Conservation (phyloP, 1,140 invertebrate species). For the Drosophila virilis region DNA sequence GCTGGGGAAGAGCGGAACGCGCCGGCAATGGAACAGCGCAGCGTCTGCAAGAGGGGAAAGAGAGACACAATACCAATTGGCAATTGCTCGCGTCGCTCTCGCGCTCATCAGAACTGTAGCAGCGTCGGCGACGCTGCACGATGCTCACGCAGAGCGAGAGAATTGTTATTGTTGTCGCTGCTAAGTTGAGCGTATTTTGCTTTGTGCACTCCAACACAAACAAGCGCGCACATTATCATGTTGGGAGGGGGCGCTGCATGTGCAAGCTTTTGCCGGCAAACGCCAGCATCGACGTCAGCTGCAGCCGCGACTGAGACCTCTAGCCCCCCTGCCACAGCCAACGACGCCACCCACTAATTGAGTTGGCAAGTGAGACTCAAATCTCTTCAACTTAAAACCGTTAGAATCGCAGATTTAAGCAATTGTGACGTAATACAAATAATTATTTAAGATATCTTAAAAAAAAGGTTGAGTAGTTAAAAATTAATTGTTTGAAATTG, state of each 20-base stretch:
- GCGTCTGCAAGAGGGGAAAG: constrained; percentile 47
- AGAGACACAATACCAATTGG: constrained; percentile 16
- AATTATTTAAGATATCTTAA: neutral
- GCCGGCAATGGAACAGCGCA: constrained; percentile 43
- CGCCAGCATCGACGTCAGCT: constrained; percentile 28
- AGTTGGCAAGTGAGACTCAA: neutral
- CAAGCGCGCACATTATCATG: constrained; percentile 15
- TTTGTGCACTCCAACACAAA: constrained; percentile 39
- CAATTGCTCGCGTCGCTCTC: constrained; percentile 4
- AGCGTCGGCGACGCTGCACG: constrained; percentile 8
- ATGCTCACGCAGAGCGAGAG: constrained; percentile 4
- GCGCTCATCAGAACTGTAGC: constrained; percentile 31
- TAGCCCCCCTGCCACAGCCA: neutral
- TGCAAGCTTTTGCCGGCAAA: constrained; percentile 62
- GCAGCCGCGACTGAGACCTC: constrained; percentile 33
- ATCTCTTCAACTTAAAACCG: neutral
- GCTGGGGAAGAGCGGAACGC: constrained; percentile 42
- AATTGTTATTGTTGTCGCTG: constrained; percentile 45
- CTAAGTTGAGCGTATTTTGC: constrained; percentile 7
- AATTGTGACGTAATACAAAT: neutral
- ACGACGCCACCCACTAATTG: neutral
- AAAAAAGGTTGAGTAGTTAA: neutral
- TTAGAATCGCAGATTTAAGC: neutral
- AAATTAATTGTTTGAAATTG: too few relatives aligned
- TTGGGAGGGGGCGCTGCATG: constrained; percentile 39